Base-by-base conservation (phyloP, 1,140 invertebrate genomes). In the Goniozus legneri region DNA sequence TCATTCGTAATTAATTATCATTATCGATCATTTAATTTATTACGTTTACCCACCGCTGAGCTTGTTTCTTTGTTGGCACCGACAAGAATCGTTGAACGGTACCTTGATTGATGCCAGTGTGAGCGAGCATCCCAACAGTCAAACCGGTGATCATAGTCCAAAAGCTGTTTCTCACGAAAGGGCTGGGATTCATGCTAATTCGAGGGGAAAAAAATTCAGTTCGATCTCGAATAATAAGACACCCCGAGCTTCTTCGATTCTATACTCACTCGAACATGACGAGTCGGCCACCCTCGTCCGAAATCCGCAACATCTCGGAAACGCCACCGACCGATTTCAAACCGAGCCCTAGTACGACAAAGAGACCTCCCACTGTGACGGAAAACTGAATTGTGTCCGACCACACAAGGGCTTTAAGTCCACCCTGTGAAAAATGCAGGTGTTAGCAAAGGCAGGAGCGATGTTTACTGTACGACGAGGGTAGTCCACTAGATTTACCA, bases 381-480 rank as follows among this genome's bases (percentile, higher is more conserved):
- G 80, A 69, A 22, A 83, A 78, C 53, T 88, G 87, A 15, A 88
- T 73, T 1, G 84, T 82, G 48, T 88, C 86, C 2, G 87, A 82
- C 77, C 82, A 82, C 21, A 88, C 79, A n/a, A 89, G 84, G 3
- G 86, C 86, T 69, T 86, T 82, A 35, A 89, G 66, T 1, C 87
- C 87, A 35, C 85, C 86, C 80, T 83, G 24, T 6, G 24, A 27
- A 27, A 27, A 27, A 6, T 6, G 10, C 24, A 27, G 10, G n/a
- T n/a, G n/a, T n/a, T n/a, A n/a, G n/a, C n/a, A n/a, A n/a, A n/a
- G n/a, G n/a, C n/a, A n/a, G n/a, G n/a, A n/a, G n/a, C n/a, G n/a
- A n/a, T n/a, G n/a, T n/a, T n/a, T n/a, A n/a, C n/a, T n/a, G n/a
- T n/a, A n/a, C n/a, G n/a, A n/a, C n/a, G n/a, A n/a, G n/a, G n/a